Evolutionary conservation across 2,888 invertebrate species (phyloP).

Genomic region (Andrena chrysosceles): DNA sequence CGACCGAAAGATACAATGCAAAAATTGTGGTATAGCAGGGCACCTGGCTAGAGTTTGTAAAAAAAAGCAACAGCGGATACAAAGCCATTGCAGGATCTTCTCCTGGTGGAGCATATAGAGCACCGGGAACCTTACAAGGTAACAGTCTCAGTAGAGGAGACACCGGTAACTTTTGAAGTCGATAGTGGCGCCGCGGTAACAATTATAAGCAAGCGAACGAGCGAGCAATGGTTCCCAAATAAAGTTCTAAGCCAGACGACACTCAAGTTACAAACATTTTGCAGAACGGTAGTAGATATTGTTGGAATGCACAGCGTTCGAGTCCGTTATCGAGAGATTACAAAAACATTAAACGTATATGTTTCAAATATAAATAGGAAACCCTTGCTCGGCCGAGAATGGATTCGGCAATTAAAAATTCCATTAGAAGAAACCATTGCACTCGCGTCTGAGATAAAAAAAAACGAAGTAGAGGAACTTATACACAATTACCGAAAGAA

Average conservation of each 20-base stretch:
- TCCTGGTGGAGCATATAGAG: neutral
- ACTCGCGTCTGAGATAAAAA: neutral
- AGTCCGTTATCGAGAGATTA: neutral
- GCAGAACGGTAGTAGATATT: neutral
- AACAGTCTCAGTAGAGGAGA: neutral
- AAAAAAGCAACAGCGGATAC: neutral
- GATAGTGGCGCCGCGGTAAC: constrained; percentile 24
- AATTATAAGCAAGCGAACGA: neutral
- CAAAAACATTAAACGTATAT: constrained; percentile 16
- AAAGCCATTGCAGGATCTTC: neutral
- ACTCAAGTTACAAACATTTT: constrained; percentile 28
- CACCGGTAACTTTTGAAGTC: neutral
- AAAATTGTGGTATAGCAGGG: neutral
- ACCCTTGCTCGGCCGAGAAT: constrained; percentile 31
- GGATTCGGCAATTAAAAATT: constrained; percentile 39
- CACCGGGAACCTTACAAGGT: neutral
- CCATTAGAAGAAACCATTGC: neutral
- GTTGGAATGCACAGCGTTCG: neutral
- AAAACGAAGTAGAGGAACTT: neutral
- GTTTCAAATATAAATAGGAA: constrained; percentile 8
- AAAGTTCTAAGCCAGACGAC: neutral
- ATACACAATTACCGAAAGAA: neutral
- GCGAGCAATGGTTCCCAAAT: constrained; percentile 8
- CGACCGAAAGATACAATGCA: neutral
- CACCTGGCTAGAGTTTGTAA: neutral